phyloP scores from a whole-genome alignment of 2,888 invertebrate genomes.

The Limnephilus rhombicus region DNA sequence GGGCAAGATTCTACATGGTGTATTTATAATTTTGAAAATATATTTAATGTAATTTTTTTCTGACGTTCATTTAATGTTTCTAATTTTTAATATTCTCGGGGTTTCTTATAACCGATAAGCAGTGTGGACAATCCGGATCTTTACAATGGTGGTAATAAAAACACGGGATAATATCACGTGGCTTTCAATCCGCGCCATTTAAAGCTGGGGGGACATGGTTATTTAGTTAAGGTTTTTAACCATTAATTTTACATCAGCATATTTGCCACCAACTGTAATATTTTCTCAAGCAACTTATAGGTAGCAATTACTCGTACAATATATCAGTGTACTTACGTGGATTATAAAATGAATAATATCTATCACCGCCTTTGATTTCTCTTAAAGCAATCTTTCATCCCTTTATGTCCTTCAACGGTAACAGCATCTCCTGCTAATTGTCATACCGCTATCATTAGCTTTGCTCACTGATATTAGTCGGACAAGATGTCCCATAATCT shows the following conservation, averaged over 20 bases:
- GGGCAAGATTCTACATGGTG: too few relatives aligned
- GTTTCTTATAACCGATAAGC: too few relatives aligned
- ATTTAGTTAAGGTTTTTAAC: background rate
- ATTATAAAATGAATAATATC: background rate
- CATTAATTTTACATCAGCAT: background rate
- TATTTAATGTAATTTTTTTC: too few relatives aligned
- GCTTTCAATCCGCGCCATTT: background rate
- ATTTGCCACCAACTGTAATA: background rate
- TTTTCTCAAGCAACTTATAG: background rate
- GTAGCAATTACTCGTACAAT: too few relatives aligned
- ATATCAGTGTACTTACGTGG: background rate
- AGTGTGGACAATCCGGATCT: too few relatives aligned
- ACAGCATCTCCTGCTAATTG: background rate
- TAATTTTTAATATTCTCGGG: too few relatives aligned
- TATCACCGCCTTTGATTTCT: background rate
- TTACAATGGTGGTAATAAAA: background rate
- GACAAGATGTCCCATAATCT: background rate
- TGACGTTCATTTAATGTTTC: too few relatives aligned
- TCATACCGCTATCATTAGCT: background rate
- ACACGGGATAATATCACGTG: background rate
- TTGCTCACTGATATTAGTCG: background rate
- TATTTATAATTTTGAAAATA: too few relatives aligned
- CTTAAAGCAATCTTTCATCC: background rate
- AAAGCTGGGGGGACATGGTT: too few relatives aligned
- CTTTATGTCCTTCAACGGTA: background rate